A percentile compares a stretch with the other conserved stretches of the same genome.
These are phyloP conservation scores for Trinorchestia longiramus DNA, from an alignment of 1,140 invertebrate genomes.

Conservation along the genomic window DNA sequence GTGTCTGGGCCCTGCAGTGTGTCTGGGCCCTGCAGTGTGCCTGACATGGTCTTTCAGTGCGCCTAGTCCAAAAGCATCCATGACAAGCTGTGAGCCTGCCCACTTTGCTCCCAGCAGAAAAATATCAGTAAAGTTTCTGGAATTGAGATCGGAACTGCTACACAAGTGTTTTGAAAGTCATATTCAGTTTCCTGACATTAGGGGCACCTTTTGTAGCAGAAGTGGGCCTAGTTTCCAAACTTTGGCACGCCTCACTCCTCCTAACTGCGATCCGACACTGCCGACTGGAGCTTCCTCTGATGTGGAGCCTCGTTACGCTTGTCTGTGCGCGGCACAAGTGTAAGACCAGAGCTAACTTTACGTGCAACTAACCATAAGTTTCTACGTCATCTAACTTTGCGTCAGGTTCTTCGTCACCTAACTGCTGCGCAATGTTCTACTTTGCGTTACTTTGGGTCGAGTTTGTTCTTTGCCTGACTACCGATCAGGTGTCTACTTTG, in stretches of 20 bases:
- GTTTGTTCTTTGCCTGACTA: no score
- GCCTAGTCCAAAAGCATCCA: no score
- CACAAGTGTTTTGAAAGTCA: conserved; percentile 21
- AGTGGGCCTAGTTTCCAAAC: neutral
- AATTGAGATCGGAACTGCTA: neutral
- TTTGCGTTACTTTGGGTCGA: no score
- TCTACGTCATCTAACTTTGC: neutral
- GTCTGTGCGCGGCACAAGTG: no score
- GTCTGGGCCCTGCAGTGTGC: no score
- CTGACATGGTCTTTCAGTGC: no score
- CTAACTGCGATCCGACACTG: neutral
- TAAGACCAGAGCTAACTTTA: neutral
- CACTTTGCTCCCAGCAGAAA: neutral
- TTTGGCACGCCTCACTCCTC: neutral
- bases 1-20: no score
- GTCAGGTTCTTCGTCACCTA: no score
- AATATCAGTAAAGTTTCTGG: neutral
- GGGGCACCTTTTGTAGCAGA: neutral
- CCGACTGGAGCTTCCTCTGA: neutral
- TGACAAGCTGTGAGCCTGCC: neutral
- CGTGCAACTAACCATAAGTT: neutral
- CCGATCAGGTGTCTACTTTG: no score
- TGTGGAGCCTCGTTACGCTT: neutral
- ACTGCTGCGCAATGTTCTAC: no score
- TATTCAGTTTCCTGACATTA: conserved; percentile 25